Base-by-base conservation (phyloP, 2,797 vertebrate species). In the Rhinophrynus dorsalis region DNA sequence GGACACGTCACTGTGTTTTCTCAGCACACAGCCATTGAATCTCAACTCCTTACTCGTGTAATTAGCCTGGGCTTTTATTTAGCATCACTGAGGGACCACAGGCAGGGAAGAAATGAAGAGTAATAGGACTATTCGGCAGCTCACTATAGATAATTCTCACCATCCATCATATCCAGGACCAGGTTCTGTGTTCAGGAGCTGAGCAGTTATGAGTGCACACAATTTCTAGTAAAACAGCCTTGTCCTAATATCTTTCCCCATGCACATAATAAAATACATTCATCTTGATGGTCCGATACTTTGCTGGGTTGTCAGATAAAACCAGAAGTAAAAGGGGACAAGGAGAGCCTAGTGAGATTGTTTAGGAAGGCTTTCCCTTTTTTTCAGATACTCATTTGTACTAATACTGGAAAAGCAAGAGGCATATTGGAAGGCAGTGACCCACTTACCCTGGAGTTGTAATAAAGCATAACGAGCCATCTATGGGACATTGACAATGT, bases 31-130 rank as follows among this genome's bases (percentile, higher is more conserved):
- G 33, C 18, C 13, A 29, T 32, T 35, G 42, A 12, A 48, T 33
- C 21, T 60, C 26, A 51, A 38, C 42, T 59, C 52, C 70, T 77
- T 77, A 79, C 59, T 15, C 37, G 30, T 33, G 17, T 55, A 52
- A 69, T 54, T 57, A 75, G 59, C 60, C 62, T 50, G 30, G 24
- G 52, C 23, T 62, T 55, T 48, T 68, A 79, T 78, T 68, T 75
- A 68, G 33, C 6, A 0, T 57, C 69, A 67, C 2, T 60, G 74
- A 72, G 56, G 37, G 29, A 48, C 62, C 63, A 75, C 29, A 17
- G 76, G 67, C 75, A 77, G 74, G 52, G 27, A 48, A 78, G 48
- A 75, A 81, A 85, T 84, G 79, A 83, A 84, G 81, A 83, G 79
- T 81, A 85, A 85, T 74, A 60, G 38, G 75, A 54, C 72, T 73